Evolutionary conservation across 2,888 invertebrate genomes (phyloP), one percentile per base, ranked within the genome.

Genomic region (Pinctada fucata): DNA sequence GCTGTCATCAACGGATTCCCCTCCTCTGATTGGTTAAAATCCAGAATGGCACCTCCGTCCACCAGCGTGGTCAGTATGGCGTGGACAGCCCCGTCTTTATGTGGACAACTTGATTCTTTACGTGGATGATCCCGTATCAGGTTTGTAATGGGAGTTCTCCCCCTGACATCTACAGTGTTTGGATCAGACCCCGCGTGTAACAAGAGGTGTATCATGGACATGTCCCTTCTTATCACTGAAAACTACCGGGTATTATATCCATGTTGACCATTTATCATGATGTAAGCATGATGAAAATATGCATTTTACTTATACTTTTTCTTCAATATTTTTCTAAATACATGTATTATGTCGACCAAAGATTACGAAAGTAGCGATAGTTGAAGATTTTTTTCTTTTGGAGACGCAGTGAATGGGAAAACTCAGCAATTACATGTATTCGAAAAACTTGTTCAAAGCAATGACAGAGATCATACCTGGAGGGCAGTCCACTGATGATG

Each of bases 1-100:
- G 88, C 85, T 58, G 86, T 80, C 58, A 89, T 82, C 64, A 90
- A 76, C 5, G 89, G 87, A 74, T 87, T 89, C 71, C 86, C 85
- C 69, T 84, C 80, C 72, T 89, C 88, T 52, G 79, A 80, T n/a
- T 84, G 69, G 4, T 72, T 82, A 48, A 84, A 69, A 76, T 88
- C 86, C 10, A 88, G 78, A 66, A 86, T 80, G 3, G 86, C 81
- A 8, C 88, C 88, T 13, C 83, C 80, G 45, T 83, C 80, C 0
- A 84, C 84, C 67, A 89, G 79, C 78, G 87, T 74, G 10, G 84
- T 70, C 2, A 88, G 83, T 3, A 88, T 83, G 2, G 81, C 84
- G 84, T 83, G 82, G n/a, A 83, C 82, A 52, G 83, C 85, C 16
- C 81, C 83, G 52, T 84, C 78, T 47, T 84, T 74, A 0, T 70